Evolutionary conservation across 2,113 vertebrate species (phyloP).

Genomic region (Peromyscus californicus): DNA sequence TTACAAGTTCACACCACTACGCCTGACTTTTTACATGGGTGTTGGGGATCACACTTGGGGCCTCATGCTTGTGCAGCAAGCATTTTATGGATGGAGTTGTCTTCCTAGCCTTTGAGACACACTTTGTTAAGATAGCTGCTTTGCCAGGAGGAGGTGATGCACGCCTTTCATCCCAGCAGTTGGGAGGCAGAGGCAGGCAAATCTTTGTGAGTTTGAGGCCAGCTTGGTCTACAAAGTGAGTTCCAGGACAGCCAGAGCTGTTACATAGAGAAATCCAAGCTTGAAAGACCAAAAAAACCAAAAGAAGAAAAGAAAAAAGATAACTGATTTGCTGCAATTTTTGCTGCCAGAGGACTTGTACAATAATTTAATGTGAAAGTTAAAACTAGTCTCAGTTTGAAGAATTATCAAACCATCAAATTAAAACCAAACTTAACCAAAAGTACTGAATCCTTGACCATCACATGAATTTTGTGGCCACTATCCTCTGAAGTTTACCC

Average conservation of each 20-base stretch:
- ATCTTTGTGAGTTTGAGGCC: too few relatives aligned
- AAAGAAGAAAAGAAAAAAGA: neutral
- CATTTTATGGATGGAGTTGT: neutral
- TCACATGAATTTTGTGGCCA: neutral
- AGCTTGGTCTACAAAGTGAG: too few relatives aligned
- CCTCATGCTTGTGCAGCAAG: neutral
- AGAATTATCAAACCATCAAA: constrained; percentile 35
- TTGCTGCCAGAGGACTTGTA: neutral
- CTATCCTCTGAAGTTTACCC: constrained; percentile 28
- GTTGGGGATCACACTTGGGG: neutral
- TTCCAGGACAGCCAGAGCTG: too few relatives aligned
- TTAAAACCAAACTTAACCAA: constrained; percentile 25
- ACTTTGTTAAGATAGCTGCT: constrained; percentile 10
- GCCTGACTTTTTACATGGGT: neutral
- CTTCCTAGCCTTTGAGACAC: neutral
- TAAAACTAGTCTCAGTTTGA: constrained; percentile 29
- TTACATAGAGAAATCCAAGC: too few relatives aligned
- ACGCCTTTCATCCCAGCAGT: too few relatives aligned
- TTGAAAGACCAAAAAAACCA: too few relatives aligned
- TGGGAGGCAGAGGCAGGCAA: too few relatives aligned
- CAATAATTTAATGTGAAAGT: constrained; percentile 34
- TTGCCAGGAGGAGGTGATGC: too few relatives aligned
- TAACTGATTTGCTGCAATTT: neutral
- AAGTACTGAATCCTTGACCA: constrained; percentile 42
- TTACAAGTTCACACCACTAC: neutral